A percentile compares a stretch with the other conserved stretches of the same genome.
Evolutionary conservation across 2,113 vertebrate species (phyloP).

Genomic region (Microcebus lehilahytsara): DNA sequence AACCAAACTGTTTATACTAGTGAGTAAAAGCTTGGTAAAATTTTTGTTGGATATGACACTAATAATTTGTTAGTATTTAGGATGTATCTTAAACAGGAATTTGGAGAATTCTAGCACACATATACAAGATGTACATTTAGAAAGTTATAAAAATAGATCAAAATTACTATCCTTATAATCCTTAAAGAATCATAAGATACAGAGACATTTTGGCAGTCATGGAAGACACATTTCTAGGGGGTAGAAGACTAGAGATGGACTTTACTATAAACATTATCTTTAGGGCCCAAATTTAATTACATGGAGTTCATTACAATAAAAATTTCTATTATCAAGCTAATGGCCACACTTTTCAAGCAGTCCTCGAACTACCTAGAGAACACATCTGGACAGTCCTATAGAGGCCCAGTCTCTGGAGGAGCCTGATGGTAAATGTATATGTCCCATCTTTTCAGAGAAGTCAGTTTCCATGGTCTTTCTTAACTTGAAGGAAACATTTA

Average conservation of each 20-base stretch:
- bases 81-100: neutral
- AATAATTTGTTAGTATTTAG: neutral
- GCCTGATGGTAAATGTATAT: neutral
- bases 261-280: neutral
- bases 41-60: neutral
- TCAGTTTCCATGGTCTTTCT: neutral
- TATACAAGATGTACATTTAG: neutral
- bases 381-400: neutral
- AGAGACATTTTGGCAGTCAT: neutral
- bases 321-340: neutral
- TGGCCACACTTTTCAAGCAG: neutral
- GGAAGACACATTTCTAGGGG: neutral
- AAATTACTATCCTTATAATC: neutral
- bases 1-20: neutral
- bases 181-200: neutral
- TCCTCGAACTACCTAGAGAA: neutral
- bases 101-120: neutral
- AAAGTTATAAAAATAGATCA: neutral
- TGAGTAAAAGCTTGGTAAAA: neutral
- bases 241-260: neutral
- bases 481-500: neutral
- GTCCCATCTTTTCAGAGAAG: neutral
- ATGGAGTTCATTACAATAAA: neutral
- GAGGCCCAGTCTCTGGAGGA: neutral
- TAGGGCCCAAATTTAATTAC: neutral